Percentiles rank a stretch among this genome's conserved stretches.
These are phyloP conservation scores for Kradibia gibbosae DNA, from an alignment of 1,140 invertebrate genomes.

Conservation along the genomic window DNA sequence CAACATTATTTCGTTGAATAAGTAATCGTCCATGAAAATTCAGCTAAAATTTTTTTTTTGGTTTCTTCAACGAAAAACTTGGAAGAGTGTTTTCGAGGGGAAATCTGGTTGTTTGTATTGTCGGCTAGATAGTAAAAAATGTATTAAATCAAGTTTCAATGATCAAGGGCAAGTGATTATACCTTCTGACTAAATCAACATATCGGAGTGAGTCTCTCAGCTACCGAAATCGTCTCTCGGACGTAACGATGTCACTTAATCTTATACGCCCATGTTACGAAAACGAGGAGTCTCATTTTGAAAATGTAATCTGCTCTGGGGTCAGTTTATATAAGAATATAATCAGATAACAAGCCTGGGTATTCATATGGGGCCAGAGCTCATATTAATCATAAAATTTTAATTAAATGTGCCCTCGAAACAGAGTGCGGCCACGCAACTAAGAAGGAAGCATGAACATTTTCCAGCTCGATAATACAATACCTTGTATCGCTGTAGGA, in stretches of 20 bases:
- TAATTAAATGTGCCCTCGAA: too few species aligned
- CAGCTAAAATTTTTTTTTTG: slow-evolving; percentile 13
- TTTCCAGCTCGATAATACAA: too few species aligned
- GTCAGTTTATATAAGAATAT: too few species aligned
- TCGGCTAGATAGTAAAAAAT: background rate
- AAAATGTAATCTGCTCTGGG: too few species aligned
- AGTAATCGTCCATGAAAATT: background rate
- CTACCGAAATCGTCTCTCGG: background rate
- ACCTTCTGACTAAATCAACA: slow-evolving; percentile 33
- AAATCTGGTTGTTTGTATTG: slow-evolving; percentile 25
- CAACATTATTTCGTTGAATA: slow-evolving; percentile 1
- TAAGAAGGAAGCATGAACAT: too few species aligned
- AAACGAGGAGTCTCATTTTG: background rate
- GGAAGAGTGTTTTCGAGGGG: slow-evolving; percentile 1
- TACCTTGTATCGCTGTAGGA: too few species aligned
- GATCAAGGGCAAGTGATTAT: background rate
- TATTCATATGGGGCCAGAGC: too few species aligned
- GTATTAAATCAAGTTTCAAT: background rate
- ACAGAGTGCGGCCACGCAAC: too few species aligned
- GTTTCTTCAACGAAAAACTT: background rate
- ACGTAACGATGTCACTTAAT: background rate
- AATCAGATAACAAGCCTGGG: too few species aligned
- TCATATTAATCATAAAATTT: too few species aligned
- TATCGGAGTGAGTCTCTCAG: background rate
- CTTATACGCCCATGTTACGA: background rate